Evolutionary conservation across 1,140 invertebrate genomes (phyloP).

Genomic region (Drosophila nannoptera): DNA sequence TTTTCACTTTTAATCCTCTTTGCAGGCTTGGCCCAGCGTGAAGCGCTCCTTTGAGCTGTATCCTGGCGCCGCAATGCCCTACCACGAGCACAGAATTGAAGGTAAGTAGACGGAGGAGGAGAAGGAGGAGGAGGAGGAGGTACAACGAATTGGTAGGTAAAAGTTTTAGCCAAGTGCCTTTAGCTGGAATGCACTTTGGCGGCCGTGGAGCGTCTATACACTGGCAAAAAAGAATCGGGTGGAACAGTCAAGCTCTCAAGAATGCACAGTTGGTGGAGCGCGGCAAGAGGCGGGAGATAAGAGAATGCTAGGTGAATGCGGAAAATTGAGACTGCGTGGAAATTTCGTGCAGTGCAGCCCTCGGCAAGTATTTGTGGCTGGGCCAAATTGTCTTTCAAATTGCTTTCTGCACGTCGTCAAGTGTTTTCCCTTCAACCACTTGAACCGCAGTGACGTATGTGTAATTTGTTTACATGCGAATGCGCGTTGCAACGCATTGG

Average conservation of each 20-base stretch:
- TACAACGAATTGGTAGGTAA: slow-evolving; percentile 24
- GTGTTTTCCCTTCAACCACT: slow-evolving; percentile 6
- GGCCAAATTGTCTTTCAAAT: slow-evolving; percentile 59
- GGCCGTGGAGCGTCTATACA: slow-evolving; percentile 47
- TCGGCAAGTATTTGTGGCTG: slow-evolving; percentile 50
- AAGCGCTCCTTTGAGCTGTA: slow-evolving; percentile 74
- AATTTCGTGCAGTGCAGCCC: slow-evolving; percentile 13
- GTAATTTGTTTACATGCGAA: slow-evolving; percentile 43
- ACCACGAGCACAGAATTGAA: slow-evolving; percentile 72
- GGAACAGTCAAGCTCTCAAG: not conserved
- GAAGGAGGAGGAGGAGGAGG: not conserved
- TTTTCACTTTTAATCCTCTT: slow-evolving; percentile 24
- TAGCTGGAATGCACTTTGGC: slow-evolving; percentile 56
- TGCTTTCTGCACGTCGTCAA: slow-evolving; percentile 50
- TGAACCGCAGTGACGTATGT: slow-evolving; percentile 21
- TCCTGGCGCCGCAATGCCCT: slow-evolving; percentile 56
- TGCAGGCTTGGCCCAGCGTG: slow-evolving; percentile 74
- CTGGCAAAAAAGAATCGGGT: not conserved
- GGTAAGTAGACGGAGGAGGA: slow-evolving; percentile 48
- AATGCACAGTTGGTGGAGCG: not conserved
- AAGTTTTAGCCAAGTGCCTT: slow-evolving; percentile 53
- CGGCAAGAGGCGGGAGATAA: too few relatives aligned
- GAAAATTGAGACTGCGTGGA: not conserved
- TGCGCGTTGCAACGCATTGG: not conserved
- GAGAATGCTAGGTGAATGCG: too few relatives aligned